Base-by-base conservation (phyloP, 2,888 invertebrate genomes). In the Acronicta psi region DNA sequence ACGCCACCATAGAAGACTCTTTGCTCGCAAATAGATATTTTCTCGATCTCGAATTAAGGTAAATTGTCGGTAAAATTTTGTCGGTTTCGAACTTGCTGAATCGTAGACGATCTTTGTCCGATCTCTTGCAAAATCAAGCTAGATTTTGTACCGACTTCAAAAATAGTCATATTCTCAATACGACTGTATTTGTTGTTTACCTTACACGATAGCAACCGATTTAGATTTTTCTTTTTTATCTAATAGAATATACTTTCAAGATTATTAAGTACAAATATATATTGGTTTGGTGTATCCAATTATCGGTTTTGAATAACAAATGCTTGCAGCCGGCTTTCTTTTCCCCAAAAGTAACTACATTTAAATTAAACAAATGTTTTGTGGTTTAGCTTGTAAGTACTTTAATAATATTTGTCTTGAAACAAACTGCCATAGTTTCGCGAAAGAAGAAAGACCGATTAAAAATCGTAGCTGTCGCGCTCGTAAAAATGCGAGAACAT, bases 1-100 rank as follows among this genome's bases (percentile, higher is more conserved):
- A 36, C 64, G 62, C 56, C 68, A 67, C 60, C 69, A 65, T 68
- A 58, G 56, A 65, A 51, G 63, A 64, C 69, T 69, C 46, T 61
- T 56, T 52, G 46, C 53, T 59, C 46, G 50, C 43, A 51, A 63
- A 58, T 54, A 69, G 69, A 47, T 42, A 59, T 59, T 69, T 46
- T 18, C 38, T 45, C 10, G 29, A 56, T 67, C 34, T 51, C 50
- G 36, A 66, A 54, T 38, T 54, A 45, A 60, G n/a, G n/a, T 34
- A 20, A 44, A n/a, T n/a, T 17, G 20, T n/a, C n/a, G n/a, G n/a
- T n/a, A n/a, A n/a, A n/a, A 41, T 40, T 40, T 40, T 29, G 29
- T 29, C 11, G 31, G 17, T 18, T 44, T 44, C n/a, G n/a, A 41
- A 31, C 7, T 31, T 44, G 10, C 17, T 17, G 25, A 14, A 16